Percentiles rank a stretch among this genome's conserved stretches.
phyloP scores from a whole-genome alignment of 1,140 invertebrate species.

The Pseudobourletiella spinata region DNA sequence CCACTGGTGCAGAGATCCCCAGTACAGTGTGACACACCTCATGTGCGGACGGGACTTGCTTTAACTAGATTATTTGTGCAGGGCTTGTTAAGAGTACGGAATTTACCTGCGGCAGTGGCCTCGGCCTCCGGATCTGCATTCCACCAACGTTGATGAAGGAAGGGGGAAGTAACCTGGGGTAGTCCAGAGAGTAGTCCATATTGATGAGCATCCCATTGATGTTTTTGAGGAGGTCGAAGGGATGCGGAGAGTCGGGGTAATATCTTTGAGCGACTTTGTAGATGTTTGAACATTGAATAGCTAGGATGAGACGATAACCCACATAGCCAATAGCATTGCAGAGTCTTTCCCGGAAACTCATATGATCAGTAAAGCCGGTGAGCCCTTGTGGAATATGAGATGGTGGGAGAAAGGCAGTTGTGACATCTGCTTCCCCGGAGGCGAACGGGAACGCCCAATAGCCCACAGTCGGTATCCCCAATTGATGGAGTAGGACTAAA shows the following conservation, averaged over 20 bases:
- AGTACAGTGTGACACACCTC: too few relatives aligned
- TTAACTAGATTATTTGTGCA: too few relatives aligned
- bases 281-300: slow-evolving; percentile 36
- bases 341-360: slow-evolving; percentile 36
- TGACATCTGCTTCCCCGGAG: slow-evolving; percentile 36
- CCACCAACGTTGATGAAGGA: slow-evolving; percentile 39
- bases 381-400: slow-evolving; percentile 37
- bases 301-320: slow-evolving; percentile 35
- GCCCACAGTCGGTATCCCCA: slow-evolving; percentile 35
- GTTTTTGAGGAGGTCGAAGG: slow-evolving; percentile 36
- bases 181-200: slow-evolving; percentile 38
- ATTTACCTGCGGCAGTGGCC: slow-evolving; percentile 31
- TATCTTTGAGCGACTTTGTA: slow-evolving; percentile 34
- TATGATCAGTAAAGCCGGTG: slow-evolving; percentile 35
- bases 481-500: slow-evolving; percentile 33
- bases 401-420: slow-evolving; percentile 37
- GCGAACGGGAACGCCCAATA: slow-evolving; percentile 37
- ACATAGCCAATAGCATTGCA: slow-evolving; percentile 34
- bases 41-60: too few relatives aligned
- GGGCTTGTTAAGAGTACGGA: too few relatives aligned
- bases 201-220: slow-evolving; percentile 40
- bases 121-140: slow-evolving; percentile 36
- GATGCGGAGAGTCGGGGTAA: slow-evolving; percentile 36
- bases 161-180: slow-evolving; percentile 38
- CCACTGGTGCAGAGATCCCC: too few relatives aligned